Evolutionary conservation across 1,140 invertebrate genomes (phyloP).

Genomic region (Formica selysi): DNA sequence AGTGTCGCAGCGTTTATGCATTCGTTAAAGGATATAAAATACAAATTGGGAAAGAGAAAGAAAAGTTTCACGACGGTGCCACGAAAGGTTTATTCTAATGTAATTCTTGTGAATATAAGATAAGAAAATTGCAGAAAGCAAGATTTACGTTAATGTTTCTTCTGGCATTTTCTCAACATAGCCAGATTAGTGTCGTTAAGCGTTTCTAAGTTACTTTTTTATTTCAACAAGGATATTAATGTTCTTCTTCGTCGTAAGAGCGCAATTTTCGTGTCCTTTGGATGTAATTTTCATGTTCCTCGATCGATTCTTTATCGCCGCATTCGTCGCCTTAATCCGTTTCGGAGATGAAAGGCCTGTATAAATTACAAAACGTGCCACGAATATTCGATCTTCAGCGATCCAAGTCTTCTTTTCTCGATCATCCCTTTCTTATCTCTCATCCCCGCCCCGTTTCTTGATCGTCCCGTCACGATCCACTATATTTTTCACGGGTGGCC

Average conservation of each 20-base stretch:
- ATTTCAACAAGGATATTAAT: not conserved
- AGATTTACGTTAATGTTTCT: constrained; percentile 9
- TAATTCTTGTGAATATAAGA: not conserved
- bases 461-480: constrained; percentile 58
- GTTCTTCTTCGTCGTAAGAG: not conserved
- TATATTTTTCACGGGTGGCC: constrained; percentile 6
- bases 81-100: not conserved
- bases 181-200: not conserved
- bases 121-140: not conserved
- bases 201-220: not conserved
- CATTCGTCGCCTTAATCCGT: constrained; percentile 54
- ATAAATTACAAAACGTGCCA: constrained; percentile 59
- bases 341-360: constrained; percentile 48
- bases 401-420: constrained; percentile 25
- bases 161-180: not conserved
- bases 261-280: constrained; percentile 30
- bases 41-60: not conserved
- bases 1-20: not conserved
- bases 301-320: constrained; percentile 56
- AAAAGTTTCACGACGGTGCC: not conserved
- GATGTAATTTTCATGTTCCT: constrained; percentile 19
- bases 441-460: constrained; percentile 10
- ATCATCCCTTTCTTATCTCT: constrained; percentile 12
- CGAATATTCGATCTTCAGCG: constrained; percentile 43
- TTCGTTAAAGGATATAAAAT: not conserved